Base-by-base conservation (phyloP, 2,113 vertebrate genomes). In the Paralichthys olivaceus region DNA sequence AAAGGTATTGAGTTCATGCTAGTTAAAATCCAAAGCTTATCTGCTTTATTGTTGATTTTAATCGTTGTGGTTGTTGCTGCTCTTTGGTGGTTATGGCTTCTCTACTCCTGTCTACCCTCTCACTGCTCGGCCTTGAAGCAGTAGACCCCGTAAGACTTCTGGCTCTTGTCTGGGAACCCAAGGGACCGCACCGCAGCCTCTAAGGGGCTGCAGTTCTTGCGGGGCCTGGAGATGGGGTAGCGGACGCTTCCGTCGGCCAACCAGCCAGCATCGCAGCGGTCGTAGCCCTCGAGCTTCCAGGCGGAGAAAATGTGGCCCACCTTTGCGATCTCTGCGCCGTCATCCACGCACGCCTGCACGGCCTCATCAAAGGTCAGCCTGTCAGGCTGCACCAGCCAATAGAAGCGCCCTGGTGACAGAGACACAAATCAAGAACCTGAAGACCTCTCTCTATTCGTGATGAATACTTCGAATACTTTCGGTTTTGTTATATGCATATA, bases 241-340 rank as follows among this genome's bases (percentile, higher is more conserved):
- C 98, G 97, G 68, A 98, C 96, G 0, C 98, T 99, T 91, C 96
- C 97, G 0, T 99, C 98, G 0, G 96, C 97, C 90, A 99, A 62
- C 98, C 98, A 99, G 84, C 98, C 98, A 0, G 96, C 96, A 7
- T 99, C 98, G 0, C 98, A 99, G 15, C 96, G 97, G 78, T 99
- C 98, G 0, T 96, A 99, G 13, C 93, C 95, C 26, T 95, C 93
- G 1, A 98, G 93, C 84, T 97, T 97, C 98, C 98, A 99, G 80
- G 98, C 97, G 0, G 96, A 92, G 4, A 94, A 98, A 1, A 99
- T 96, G 81, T 99, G 98, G 64, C 97, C 96, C 72, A 98, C 97
- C 87, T 96, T 99, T 9, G 97, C 98, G 0, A 99, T 97, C 90
- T 96, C 95, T 28, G 96, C 94, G 11, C 93, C 93, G 0, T 97